phyloP scores from a whole-genome alignment of 37 sponge, comb jelly and placozoan genomes.

The Sycon ciliatum region DNA sequence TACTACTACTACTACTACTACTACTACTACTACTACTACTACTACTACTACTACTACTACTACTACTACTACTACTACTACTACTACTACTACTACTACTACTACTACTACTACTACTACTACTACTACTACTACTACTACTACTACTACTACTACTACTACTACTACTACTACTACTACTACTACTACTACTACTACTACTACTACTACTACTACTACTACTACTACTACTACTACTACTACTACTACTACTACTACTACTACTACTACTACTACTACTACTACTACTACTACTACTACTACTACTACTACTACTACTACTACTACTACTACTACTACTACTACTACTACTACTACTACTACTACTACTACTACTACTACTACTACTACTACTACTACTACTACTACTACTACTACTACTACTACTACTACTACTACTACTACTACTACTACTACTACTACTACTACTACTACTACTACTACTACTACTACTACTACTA shows the following conservation, averaged over 20 bases:
- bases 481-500: constrained; percentile 6
- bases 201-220: constrained; percentile 8
- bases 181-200: constrained; percentile 6
- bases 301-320: constrained; percentile 6
- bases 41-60: constrained; percentile 8
- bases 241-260: constrained; percentile 6
- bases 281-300: constrained; percentile 8
- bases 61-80: constrained; percentile 6
- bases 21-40: constrained; percentile 8
- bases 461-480: constrained; percentile 8
- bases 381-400: constrained; percentile 8
- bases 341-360: constrained; percentile 8
- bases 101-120: constrained; percentile 8
- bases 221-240: constrained; percentile 8
- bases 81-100: constrained; percentile 8
- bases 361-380: constrained; percentile 6
- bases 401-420: constrained; percentile 8
- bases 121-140: constrained; percentile 6
- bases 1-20: constrained; percentile 6
- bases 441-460: constrained; percentile 8
- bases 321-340: constrained; percentile 8
- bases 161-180: constrained; percentile 8
- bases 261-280: constrained; percentile 8
- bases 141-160: constrained; percentile 8
- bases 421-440: constrained; percentile 6